phyloP scores from a whole-genome alignment of 2,888 invertebrate species.

The Andrena praecox region DNA sequence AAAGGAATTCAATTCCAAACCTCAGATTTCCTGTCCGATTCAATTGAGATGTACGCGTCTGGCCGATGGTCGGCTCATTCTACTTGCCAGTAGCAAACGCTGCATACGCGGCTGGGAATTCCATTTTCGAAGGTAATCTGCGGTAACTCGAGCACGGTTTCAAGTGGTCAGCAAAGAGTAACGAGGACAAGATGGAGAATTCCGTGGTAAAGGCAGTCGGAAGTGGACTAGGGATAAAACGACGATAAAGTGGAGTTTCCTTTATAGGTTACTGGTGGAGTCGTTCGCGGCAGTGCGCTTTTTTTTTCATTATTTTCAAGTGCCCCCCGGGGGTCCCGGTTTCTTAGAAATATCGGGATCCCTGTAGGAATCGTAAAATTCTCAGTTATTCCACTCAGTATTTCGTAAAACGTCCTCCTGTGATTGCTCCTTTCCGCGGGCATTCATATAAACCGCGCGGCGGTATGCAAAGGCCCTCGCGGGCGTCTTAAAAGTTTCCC shows the following conservation, averaged over 20 bases:
- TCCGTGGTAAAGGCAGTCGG: not conserved
- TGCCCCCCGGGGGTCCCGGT: not conserved
- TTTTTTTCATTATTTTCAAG: not conserved
- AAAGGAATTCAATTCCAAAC: not conserved
- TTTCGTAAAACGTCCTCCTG: not conserved
- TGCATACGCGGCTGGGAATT: not conserved
- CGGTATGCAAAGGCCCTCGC: not conserved
- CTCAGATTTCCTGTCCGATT: not conserved
- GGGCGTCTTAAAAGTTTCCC: constrained; percentile 25
- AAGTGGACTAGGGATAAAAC: not conserved
- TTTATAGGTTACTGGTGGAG: not conserved
- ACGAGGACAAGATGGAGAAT: not conserved
- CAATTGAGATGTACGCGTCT: not conserved
- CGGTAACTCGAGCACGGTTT: not conserved
- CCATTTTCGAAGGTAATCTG: not conserved
- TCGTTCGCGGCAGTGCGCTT: not conserved
- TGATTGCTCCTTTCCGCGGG: constrained; percentile 2
- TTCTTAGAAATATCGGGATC: not conserved
- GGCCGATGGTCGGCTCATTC: not conserved
- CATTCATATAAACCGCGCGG: constrained; percentile 11
- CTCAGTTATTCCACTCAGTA: not conserved
- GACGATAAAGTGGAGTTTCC: constrained; percentile 1
- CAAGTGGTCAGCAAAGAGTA: not conserved
- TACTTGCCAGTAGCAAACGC: not conserved
- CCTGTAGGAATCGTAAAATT: constrained; percentile 3